Percentiles rank a stretch among this genome's conserved stretches.
These are phyloP conservation scores for Diarsia brunnea DNA, from an alignment of 2,888 invertebrate species.

Conservation along the genomic window DNA sequence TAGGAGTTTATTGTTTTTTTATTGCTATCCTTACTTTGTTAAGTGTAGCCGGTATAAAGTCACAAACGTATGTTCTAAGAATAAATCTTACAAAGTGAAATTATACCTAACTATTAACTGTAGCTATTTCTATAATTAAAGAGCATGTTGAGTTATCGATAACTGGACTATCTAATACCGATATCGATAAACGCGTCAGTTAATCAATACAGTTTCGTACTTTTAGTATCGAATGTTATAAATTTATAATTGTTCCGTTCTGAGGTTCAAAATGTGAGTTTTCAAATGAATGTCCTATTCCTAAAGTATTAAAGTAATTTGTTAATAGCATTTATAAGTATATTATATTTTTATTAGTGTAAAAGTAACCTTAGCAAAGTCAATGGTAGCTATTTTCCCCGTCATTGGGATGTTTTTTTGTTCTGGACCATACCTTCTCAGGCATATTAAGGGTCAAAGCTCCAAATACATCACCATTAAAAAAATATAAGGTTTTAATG, in stretches of 20 bases:
- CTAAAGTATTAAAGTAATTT: background rate
- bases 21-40: background rate
- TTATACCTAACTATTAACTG: too few relatives aligned
- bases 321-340: background rate
- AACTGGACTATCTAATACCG: constrained; percentile 10
- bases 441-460: too few relatives aligned
- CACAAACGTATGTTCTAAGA: background rate
- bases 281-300: background rate
- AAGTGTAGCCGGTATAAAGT: background rate
- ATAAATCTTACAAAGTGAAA: background rate
- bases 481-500: too few relatives aligned
- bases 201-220: constrained; percentile 10
- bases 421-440: too few relatives aligned
- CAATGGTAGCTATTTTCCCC: too few relatives aligned
- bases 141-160: background rate
- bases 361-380: too few relatives aligned
- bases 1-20: background rate
- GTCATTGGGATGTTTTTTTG: too few relatives aligned
- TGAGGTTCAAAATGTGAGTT: background rate
- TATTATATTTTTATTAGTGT: background rate
- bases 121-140: background rate
- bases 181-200: constrained; percentile 13
- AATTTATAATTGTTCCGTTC: background rate
- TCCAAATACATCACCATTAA: too few relatives aligned
- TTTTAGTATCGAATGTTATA: background rate